phyloP scores from a whole-genome alignment of 1,140 invertebrate genomes.

The Nautilus pompilius region DNA sequence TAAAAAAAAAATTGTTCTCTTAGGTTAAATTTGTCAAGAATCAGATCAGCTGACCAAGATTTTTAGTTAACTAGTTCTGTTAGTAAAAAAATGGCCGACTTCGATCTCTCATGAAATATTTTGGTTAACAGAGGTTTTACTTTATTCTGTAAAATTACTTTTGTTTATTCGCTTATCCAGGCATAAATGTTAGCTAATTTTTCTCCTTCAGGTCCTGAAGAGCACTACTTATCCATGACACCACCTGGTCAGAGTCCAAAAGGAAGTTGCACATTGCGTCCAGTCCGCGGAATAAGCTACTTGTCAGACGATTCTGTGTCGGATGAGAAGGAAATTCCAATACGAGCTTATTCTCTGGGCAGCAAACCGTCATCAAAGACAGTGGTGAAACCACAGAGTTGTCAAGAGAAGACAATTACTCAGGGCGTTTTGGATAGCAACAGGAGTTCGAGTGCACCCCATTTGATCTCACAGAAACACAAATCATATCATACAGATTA shows the following conservation, averaged over 20 bases:
- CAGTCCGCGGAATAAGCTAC: conserved; percentile 42
- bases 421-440: conserved; percentile 29
- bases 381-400: conserved; percentile 9
- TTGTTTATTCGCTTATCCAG: too few relatives aligned
- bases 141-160: too few relatives aligned
- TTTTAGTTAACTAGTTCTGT: too few relatives aligned
- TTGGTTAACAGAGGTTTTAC: too few relatives aligned
- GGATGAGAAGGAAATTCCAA: conserved; percentile 37
- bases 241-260: conserved; percentile 25
- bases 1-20: too few relatives aligned
- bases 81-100: too few relatives aligned
- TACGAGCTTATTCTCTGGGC: conserved; percentile 81
- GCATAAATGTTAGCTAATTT: too few relatives aligned
- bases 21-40: too few relatives aligned
- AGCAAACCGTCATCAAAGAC: conserved; percentile 62
- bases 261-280: conserved; percentile 23
- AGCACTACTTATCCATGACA: conserved; percentile 34
- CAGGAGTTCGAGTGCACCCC: conserved; percentile 44
- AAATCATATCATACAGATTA: conserved; percentile 9
- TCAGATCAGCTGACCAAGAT: too few relatives aligned
- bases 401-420: conserved; percentile 17
- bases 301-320: conserved; percentile 40
- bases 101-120: too few relatives aligned
- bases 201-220: conserved; percentile 39
- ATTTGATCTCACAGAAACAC: conserved; percentile 32